These are phyloP conservation scores for Hapalemur alaotrensis DNA, from an alignment of 2,797 vertebrate species.

Conservation along the genomic window DNA sequence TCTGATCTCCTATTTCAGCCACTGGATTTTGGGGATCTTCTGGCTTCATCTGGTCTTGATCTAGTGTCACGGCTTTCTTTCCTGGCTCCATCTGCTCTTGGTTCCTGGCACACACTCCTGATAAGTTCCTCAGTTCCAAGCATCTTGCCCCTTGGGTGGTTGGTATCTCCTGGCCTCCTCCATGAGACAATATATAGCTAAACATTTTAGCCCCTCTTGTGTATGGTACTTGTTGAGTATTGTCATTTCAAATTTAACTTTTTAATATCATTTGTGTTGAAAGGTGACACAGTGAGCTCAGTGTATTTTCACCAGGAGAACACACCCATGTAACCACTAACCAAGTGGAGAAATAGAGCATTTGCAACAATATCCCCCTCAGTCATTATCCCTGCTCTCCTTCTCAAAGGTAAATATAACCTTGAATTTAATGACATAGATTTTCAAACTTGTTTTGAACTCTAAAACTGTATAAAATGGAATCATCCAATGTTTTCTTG, in stretches of 20 bases:
- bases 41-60: background rate
- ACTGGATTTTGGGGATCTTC: background rate
- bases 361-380: background rate
- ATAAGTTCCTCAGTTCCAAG: background rate
- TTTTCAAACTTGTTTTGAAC: background rate
- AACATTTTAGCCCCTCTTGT: background rate
- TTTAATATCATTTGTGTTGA: background rate
- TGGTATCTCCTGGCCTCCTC: background rate
- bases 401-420: conserved; percentile 1
- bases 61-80: background rate
- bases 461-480: background rate
- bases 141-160: background rate
- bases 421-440: background rate
- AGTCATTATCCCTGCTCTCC: background rate
- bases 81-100: background rate
- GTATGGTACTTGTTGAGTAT: background rate
- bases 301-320: background rate
- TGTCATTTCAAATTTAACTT: background rate
- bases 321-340: background rate
- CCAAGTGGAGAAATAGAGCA: background rate
- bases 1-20: background rate
- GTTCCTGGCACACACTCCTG: background rate
- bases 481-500: background rate
- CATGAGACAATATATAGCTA: background rate
- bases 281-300: background rate